Evolutionary conservation across 2,113 vertebrate genomes (phyloP).

Genomic region (Panthera leo): DNA sequence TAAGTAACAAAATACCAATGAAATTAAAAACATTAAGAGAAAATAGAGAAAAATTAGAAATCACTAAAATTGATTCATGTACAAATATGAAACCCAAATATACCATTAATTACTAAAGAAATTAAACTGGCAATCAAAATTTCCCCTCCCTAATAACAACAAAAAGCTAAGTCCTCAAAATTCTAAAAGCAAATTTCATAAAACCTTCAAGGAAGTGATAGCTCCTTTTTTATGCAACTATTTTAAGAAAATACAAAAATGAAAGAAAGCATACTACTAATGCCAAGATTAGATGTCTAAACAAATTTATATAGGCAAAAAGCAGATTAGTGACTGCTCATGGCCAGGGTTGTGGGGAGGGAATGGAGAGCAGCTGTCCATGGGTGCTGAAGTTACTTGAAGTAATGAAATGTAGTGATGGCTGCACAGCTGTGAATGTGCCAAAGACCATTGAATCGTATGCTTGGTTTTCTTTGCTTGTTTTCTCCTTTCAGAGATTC

Average conservation of each 20-base stretch:
- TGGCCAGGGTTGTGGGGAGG: neutral
- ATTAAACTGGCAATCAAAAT: neutral
- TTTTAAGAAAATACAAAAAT: neutral
- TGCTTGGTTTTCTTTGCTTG: neutral
- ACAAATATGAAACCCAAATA: constrained; percentile 7
- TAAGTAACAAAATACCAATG: neutral
- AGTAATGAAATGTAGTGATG: neutral
- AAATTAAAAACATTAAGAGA: neutral
- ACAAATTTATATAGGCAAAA: neutral
- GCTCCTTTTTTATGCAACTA: neutral
- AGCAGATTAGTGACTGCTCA: neutral
- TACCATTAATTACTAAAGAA: neutral
- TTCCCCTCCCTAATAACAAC: neutral
- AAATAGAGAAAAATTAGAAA: neutral
- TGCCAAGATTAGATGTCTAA: neutral
- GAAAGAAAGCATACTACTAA: neutral
- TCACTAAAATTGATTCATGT: constrained; percentile 8
- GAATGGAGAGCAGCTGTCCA: neutral
- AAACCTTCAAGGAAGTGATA: neutral
- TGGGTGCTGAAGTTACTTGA: neutral
- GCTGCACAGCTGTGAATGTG: neutral
- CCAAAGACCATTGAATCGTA: neutral
- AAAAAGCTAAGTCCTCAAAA: neutral
- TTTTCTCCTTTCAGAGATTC: neutral
- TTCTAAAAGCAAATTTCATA: neutral